Percentiles rank a stretch among this genome's conserved stretches.
Evolutionary conservation across 2,113 vertebrate species (phyloP).

Genomic region (Onychostoma macrolepis): DNA sequence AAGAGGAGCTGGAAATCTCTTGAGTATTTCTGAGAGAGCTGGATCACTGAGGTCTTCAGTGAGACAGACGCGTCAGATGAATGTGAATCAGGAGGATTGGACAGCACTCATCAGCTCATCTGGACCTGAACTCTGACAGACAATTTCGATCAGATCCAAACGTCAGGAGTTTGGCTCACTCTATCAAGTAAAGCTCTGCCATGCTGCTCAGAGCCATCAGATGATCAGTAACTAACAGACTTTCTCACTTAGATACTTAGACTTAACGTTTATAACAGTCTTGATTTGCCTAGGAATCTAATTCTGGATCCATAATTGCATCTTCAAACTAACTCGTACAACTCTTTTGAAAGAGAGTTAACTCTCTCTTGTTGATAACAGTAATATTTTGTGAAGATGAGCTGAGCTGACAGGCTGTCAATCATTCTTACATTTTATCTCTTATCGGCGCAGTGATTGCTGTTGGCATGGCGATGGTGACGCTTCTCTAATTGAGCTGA

Average conservation of each 20-base stretch:
- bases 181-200: slow-evolving; percentile 1
- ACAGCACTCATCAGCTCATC: slow-evolving; percentile 28
- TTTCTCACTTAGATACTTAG: slow-evolving; percentile 2
- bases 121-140: slow-evolving; percentile 18
- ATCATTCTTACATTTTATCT: slow-evolving; percentile 71
- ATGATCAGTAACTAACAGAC: neutral
- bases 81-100: neutral
- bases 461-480: slow-evolving; percentile 71
- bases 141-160: slow-evolving; percentile 13
- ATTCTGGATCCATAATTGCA: slow-evolving; percentile 27
- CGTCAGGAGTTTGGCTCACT: neutral
- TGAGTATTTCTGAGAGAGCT: neutral
- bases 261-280: slow-evolving; percentile 32
- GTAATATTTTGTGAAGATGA: slow-evolving; percentile 67
- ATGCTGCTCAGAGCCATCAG: neutral
- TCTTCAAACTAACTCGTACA: slow-evolving; percentile 44
- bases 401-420: slow-evolving; percentile 76
- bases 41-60: neutral
- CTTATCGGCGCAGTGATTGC: slow-evolving; percentile 70
- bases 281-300: slow-evolving; percentile 2
- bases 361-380: slow-evolving; percentile 61
- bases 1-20: neutral
- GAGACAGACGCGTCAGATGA: neutral
- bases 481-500: slow-evolving; percentile 76
- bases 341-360: slow-evolving; percentile 62